Evolutionary conservation across 1,140 invertebrate genomes (phyloP), one percentile per base, ranked within the genome.

Genomic region (Lycorma delicatula): DNA sequence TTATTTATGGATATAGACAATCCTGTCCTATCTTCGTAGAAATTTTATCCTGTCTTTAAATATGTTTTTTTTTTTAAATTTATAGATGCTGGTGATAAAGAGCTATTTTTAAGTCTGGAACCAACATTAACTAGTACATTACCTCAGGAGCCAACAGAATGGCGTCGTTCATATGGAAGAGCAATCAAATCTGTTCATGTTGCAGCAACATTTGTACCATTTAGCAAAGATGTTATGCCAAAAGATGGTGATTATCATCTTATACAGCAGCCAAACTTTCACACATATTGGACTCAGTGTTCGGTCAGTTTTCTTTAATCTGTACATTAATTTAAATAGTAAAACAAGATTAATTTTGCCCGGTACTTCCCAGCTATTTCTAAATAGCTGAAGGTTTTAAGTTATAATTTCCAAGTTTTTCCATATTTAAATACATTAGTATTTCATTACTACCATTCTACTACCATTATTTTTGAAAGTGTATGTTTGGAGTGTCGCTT

Each of bases 251-350:
- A 83, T 64, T 84, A 81, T 74, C 84, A 86, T 66, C 77, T 96
- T 23, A 77, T 93, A 46, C 85, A 89, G 60, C 84, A 89, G 61
- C 90, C 92, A 22, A 86, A 96, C 68, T 86, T 98, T 68, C 92
- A 98, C 72, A 92, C 92, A 52, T 98, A 87, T 74, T 95, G 93
- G 85, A 94, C 87, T 38, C 93, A 96, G 73, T 96, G 93, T 76
- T 80, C 82, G 63, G 90, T 93, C 79, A 80, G 81, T 75, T 22
- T 57, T 46, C 20, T n/a, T n/a, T 41, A 20, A 23, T 11, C 3
- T 23, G 23, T 22, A 49, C 9, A 26, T 6, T 49, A 4, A 38
- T 38, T n/a, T n/a, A n/a, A n/a, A n/a, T n/a, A n/a, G n/a, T n/a
- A n/a, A n/a, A n/a, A n/a, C n/a, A n/a, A n/a, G n/a, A n/a, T n/a